phyloP scores from a whole-genome alignment of 2,113 vertebrate species.

The Sylvilagus bachmani region DNA sequence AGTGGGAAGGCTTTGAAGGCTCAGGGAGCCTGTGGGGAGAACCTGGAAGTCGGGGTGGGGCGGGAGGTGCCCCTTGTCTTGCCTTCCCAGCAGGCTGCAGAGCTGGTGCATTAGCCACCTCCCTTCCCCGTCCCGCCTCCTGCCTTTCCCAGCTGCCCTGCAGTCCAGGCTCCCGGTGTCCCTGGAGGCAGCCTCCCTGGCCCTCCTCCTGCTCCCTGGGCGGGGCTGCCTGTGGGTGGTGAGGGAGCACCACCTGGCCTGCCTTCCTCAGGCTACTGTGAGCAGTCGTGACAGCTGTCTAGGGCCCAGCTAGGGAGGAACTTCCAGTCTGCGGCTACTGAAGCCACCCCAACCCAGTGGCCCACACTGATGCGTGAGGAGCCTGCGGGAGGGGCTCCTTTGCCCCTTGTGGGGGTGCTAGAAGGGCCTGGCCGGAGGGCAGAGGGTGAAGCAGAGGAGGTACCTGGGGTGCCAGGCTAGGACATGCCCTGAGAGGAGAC shows the following conservation, averaged over 20 bases:
- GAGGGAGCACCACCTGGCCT: neutral
- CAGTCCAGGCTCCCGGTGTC: no score
- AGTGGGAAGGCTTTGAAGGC: neutral
- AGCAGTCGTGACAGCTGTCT: neutral
- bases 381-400: neutral
- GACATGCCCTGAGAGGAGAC: neutral
- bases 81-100: no score
- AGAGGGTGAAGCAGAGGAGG: neutral
- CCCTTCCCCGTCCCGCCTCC: neutral
- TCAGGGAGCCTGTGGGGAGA: neutral
- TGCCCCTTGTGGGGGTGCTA: neutral
- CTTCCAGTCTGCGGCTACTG: neutral
- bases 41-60: neutral
- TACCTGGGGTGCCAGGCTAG: neutral
- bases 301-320: neutral
- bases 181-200: neutral
- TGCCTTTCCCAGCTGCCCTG: neutral
- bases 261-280: neutral
- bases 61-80: no score
- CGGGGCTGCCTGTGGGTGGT: neutral
- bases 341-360: slow-evolving; percentile 33
- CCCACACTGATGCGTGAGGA: neutral
- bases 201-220: fast-evolving
- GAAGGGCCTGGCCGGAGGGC: slow-evolving; percentile 43
- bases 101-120: neutral